phyloP scores from a whole-genome alignment of 1,140 invertebrate genomes.

The Heliconius melpomene region DNA sequence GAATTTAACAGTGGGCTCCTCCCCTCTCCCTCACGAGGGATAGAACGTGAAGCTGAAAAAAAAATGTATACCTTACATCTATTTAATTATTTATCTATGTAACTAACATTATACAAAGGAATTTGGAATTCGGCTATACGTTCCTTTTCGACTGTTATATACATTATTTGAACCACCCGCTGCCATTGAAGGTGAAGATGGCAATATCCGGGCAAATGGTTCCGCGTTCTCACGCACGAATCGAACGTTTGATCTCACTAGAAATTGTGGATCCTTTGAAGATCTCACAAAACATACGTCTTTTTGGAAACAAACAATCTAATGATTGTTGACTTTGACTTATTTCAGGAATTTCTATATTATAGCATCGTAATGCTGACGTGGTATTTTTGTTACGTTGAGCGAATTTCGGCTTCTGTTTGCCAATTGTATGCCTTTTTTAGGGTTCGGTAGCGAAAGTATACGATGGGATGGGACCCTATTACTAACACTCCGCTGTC shows the following conservation, averaged over 20 bases:
- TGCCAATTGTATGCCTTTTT: no score
- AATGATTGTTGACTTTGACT: slow-evolving; percentile 7
- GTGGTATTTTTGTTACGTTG: not conserved
- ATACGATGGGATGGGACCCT: no score
- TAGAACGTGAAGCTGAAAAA: no score
- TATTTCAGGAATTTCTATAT: slow-evolving; percentile 8
- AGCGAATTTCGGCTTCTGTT: no score
- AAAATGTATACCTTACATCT: not conserved
- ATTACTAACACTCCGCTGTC: no score
- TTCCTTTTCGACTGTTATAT: no score
- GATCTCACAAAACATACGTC: slow-evolving; percentile 6
- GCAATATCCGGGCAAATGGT: slow-evolving; percentile 59
- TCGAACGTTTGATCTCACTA: slow-evolving; percentile 45
- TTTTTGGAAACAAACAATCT: slow-evolving; percentile 9
- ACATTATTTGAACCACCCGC: not conserved
- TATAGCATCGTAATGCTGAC: not conserved
- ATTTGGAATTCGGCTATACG: slow-evolving; percentile 5
- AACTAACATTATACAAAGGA: not conserved
- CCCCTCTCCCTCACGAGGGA: no score
- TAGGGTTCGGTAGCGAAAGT: no score
- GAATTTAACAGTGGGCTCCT: no score
- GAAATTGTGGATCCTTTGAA: slow-evolving; percentile 7
- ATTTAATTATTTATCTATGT: not conserved
- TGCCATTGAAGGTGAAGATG: slow-evolving; percentile 45
- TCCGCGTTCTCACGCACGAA: slow-evolving; percentile 38